These are phyloP conservation scores for Alviniconcha marisindica DNA, from an alignment of 1,140 invertebrate species.

Conservation along the genomic window DNA sequence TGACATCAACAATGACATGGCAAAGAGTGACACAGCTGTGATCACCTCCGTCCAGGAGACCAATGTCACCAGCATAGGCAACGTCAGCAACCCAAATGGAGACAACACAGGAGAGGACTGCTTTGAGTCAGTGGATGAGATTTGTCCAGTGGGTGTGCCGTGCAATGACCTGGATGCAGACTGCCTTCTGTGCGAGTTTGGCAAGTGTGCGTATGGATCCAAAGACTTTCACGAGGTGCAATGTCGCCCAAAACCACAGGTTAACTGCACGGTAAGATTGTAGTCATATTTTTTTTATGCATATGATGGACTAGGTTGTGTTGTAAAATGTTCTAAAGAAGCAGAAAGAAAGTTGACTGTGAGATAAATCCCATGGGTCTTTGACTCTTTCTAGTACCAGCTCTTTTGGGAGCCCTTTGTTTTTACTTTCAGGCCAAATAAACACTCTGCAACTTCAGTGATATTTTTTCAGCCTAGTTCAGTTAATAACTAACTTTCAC, in stretches of 20 bases:
- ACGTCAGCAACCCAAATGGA: conserved; percentile 4
- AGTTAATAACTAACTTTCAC: too few species aligned
- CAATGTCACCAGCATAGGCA: neutral
- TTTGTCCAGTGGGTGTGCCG: conserved; percentile 53
- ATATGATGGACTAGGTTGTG: too few species aligned
- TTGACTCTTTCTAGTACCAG: too few species aligned
- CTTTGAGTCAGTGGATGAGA: conserved; percentile 33
- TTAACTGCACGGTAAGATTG: conserved; percentile 61
- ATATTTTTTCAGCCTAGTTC: too few species aligned
- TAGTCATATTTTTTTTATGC: conserved; percentile 3
- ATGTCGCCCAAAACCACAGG: conserved; percentile 55
- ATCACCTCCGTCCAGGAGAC: neutral
- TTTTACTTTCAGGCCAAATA: too few species aligned
- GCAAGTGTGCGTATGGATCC: conserved; percentile 62
- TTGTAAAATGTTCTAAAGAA: too few species aligned
- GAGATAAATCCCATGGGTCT: too few species aligned
- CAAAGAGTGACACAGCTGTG: neutral
- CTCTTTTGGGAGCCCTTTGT: too few species aligned
- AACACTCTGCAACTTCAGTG: too few species aligned
- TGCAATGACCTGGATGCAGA: conserved; percentile 60
- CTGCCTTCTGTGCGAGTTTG: conserved; percentile 62
- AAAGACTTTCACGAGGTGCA: conserved; percentile 34
- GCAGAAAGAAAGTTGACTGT: too few species aligned
- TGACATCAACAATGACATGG: neutral
- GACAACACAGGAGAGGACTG: conserved; percentile 38